phyloP scores from a whole-genome alignment of 1,140 invertebrate species.

The Eulimnadia texana region DNA sequence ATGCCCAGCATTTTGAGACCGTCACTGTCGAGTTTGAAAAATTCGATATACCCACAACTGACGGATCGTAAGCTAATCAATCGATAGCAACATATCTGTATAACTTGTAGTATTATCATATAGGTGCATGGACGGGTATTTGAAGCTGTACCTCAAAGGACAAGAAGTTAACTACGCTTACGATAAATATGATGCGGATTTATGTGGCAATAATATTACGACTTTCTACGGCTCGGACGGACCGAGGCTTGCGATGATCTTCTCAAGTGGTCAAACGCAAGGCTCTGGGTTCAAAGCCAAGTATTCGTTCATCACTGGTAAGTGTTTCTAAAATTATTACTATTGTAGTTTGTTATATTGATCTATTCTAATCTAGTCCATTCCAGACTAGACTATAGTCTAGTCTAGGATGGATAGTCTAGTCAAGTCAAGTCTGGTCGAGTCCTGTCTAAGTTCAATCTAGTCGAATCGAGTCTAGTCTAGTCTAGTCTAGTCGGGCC shows the following conservation, averaged over 20 bases:
- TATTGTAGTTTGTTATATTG: too few species aligned
- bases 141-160: slow-evolving; percentile 81
- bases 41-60: slow-evolving; percentile 70
- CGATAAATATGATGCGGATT: slow-evolving; percentile 80
- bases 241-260: slow-evolving; percentile 82
- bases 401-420: too few species aligned
- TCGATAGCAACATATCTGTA: not conserved
- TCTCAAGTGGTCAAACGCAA: slow-evolving; percentile 74
- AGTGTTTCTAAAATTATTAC: slow-evolving; percentile 24
- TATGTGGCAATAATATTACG: slow-evolving; percentile 61
- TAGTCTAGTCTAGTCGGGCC: too few species aligned
- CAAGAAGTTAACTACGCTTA: slow-evolving; percentile 74
- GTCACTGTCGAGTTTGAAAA: slow-evolving; percentile 71
- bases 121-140: slow-evolving; percentile 72
- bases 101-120: slow-evolving; percentile 10
- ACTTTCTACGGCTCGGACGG: slow-evolving; percentile 61
- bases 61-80: slow-evolving; percentile 6
- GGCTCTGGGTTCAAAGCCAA: slow-evolving; percentile 81
- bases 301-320: slow-evolving; percentile 77
- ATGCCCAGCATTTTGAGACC: slow-evolving; percentile 83
- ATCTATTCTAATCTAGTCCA: too few species aligned
- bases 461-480: too few species aligned
- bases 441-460: too few species aligned
- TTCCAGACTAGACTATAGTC: too few species aligned
- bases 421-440: too few species aligned